Evolutionary conservation across 64 coral and sea anemone species (phyloP), one percentile per base, ranked within the genome.

Genomic region (Cladopsammia gracilis): DNA sequence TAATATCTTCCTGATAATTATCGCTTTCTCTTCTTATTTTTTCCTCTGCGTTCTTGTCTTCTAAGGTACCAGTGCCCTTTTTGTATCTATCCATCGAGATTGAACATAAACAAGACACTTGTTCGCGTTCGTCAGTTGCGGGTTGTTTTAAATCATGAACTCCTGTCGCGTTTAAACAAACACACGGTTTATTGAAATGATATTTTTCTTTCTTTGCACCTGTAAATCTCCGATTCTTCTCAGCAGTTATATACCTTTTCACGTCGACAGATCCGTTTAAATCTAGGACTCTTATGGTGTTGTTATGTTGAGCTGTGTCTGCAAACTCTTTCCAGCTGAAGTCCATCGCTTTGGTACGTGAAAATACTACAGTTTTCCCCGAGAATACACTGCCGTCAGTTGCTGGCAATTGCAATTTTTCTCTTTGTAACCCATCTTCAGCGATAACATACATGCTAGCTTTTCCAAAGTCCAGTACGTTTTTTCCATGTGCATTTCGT

Each of bases 361-460:
- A 84, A 84, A 68, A 64, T 10, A 13, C 50, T 20, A 68, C 16
- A 0, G 45, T 84, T 47, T 84, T 84, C 10, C 10, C 5, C 20
- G 62, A 84, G 18, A 68, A 67, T 6, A 19, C 1, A 43, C 48
- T 48, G 61, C 43, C 23, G 19, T 68, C 46, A 47, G 7, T 12
- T 65, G 44, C 20, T 7, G 2, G 3, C 19, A 23, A 43, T 14
- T 18, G 9, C 44, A 14, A 4, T 25, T 19, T 19, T 52, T 67
- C 80, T 48, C 9, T 84, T 49, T 67, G 80, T 68, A 84, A 15
- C 50, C 62, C 80, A 50, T 11, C 3, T 14, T 62, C 62, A 52
- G 43, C 19, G 20, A 84, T 84, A 6, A 84, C 80, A 22, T 84
- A 84, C 80, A 68, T 84, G 20, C 60, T 50, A n/a, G 80, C 80